Evolutionary conservation across 1,140 invertebrate species (phyloP).

Genomic region (Eurosta solidaginis): DNA sequence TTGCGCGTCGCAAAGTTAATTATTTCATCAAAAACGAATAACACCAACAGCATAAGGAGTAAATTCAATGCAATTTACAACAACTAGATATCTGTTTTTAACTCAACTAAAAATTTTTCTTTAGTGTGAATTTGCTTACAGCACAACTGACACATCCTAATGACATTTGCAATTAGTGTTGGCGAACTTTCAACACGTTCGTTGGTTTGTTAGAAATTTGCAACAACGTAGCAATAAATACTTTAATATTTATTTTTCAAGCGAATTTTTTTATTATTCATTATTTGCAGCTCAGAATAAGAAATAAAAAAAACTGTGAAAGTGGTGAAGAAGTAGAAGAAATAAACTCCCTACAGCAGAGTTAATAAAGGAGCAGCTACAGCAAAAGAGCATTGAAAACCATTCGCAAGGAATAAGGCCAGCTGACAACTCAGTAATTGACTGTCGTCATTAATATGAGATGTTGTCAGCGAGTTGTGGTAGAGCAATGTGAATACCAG

Average conservation of each 20-base stretch:
- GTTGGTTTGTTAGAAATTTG: conserved; percentile 24
- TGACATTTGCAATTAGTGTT: conserved; percentile 27
- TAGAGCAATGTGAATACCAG: not conserved
- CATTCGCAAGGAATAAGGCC: not conserved
- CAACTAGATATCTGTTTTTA: not conserved
- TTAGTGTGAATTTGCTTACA: not conserved
- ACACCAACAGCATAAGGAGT: not conserved
- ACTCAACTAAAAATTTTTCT: not conserved
- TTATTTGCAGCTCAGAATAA: too few relatives aligned
- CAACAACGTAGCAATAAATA: conserved; percentile 19
- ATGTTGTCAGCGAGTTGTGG: conserved; percentile 9
- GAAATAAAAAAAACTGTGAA: too few relatives aligned
- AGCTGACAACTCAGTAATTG: conserved; percentile 20
- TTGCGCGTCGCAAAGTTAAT: not conserved
- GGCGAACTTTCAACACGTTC: conserved; percentile 26
- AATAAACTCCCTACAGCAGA: not conserved
- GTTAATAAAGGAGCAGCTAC: not conserved
- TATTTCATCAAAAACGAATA: not conserved
- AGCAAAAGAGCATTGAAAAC: not conserved
- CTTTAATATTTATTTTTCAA: not conserved
- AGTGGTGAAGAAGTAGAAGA: too few relatives aligned
- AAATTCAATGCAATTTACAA: not conserved
- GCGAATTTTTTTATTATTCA: not conserved
- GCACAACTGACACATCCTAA: conserved; percentile 18
- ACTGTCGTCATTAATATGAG: conserved; percentile 27